These are phyloP conservation scores for Synergus japonicus DNA, from an alignment of 2,888 invertebrate species.

Conservation along the genomic window DNA sequence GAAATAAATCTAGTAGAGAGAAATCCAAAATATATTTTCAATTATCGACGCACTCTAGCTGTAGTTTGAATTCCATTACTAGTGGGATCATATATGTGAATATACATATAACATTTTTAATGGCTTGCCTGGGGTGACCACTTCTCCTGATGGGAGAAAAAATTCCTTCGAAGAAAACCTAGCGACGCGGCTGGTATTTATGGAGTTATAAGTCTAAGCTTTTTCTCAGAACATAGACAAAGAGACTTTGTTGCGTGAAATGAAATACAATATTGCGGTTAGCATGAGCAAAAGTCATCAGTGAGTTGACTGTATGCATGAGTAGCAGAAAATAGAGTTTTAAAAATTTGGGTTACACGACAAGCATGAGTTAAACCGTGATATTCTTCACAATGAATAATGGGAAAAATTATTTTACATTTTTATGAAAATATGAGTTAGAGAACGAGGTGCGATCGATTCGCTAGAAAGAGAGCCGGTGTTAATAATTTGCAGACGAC, in stretches of 20 bases:
- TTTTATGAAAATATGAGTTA: background rate
- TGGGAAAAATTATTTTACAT: background rate
- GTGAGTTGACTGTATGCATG: background rate
- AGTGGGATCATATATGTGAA: background rate
- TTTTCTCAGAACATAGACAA: background rate
- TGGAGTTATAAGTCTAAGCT: background rate
- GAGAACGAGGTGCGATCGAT: too few species aligned
- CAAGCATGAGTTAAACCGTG: background rate
- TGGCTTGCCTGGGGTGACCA: background rate
- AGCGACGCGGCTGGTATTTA: background rate
- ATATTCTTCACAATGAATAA: background rate
- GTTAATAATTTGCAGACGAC: too few species aligned
- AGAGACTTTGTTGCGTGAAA: background rate
- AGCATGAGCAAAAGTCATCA: background rate
- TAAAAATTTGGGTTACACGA: background rate
- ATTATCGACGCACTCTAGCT: background rate
- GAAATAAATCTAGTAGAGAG: background rate
- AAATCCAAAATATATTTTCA: background rate
- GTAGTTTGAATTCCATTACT: background rate
- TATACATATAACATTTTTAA: constrained; percentile 8
- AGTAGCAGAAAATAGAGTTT: background rate
- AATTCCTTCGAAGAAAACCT: background rate
- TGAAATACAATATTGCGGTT: background rate
- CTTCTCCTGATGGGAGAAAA: background rate
- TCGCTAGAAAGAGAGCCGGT: too few species aligned